Base-by-base conservation (phyloP, 2,797 vertebrate species). In the Corythornis leucogaster region DNA sequence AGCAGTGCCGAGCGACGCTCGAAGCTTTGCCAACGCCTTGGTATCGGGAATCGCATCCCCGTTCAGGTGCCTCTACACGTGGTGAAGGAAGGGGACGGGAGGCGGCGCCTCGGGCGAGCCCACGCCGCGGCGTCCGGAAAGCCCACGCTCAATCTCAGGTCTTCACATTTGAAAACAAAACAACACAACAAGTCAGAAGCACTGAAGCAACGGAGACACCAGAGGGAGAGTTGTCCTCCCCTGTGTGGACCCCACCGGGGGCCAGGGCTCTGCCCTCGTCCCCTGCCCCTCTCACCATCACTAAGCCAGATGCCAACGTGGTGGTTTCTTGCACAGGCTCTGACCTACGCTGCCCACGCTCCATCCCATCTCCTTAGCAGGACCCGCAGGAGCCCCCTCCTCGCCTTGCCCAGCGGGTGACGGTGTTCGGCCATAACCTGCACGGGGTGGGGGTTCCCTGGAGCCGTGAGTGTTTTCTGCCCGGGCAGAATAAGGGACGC, bases 81-180 rank as follows among this genome's bases (percentile, higher is more conserved):
- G 95, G 93, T 61, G 93, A 95, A 95, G 80, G 94, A 93, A 93
- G 90, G 91, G 87, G 96, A 90, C 70, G 28, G 89, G 93, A 89
- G 80, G 77, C n/a, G 50, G 87, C 48, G 80, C 94, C 95, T 92
- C 64, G 45, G 93, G 92, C 85, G 45, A 91, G 93, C 87, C 95
- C 74, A 79, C 48, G 83, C 95, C 26, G 20, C 38, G 51, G 89
- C 58, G 73, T 63, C 74, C 24, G 69, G 96, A 94, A 94, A 95
- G 96, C 94, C 97, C 97, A 93, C 95, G 80, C 96, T 97, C 97
- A 95, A 97, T 97, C 98, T 98, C 98, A 98, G 98, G 98, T 98
- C 97, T 97, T 97, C 97, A 93, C 87, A 63, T 79, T 82, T 62
- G 85, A 85, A 94, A 91, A 94, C 73, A 80, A 92, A 96, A 80